phyloP scores from a whole-genome alignment of 2,113 vertebrate species.

The Crotalus helleri region DNA sequence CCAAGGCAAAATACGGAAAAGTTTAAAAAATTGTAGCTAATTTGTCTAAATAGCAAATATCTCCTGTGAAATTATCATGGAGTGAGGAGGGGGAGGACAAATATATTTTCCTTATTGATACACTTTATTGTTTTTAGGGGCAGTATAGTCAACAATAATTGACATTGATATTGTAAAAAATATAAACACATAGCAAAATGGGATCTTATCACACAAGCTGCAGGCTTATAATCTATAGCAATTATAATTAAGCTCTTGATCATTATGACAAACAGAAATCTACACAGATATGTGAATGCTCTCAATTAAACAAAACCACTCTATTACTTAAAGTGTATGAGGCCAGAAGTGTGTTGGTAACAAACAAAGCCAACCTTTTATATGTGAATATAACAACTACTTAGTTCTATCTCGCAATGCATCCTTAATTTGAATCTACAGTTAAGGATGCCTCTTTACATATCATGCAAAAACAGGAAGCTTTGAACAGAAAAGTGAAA shows the following conservation, averaged over 20 bases:
- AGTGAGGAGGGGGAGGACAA: neutral
- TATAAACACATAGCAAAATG: neutral
- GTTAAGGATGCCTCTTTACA: neutral
- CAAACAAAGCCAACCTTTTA: neutral
- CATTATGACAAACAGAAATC: neutral
- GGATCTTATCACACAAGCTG: neutral
- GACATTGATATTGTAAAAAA: neutral
- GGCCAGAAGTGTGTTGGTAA: neutral
- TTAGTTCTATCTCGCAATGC: neutral
- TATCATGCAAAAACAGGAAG: neutral
- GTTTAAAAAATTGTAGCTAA: constrained; percentile 24
- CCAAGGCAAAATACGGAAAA: constrained; percentile 41
- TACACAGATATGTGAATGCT: neutral
- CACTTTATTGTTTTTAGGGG: neutral
- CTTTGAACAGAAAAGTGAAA: neutral
- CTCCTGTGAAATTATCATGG: neutral
- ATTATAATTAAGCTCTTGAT: neutral
- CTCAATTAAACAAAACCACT: neutral
- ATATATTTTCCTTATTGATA: neutral
- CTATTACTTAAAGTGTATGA: neutral
- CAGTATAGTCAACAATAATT: neutral
- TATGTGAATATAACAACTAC: neutral
- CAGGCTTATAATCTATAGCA: neutral
- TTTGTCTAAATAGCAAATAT: neutral
- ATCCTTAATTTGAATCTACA: neutral